Evolutionary conservation across 1,140 invertebrate species (phyloP).

Genomic region (Pomacea maculata): DNA sequence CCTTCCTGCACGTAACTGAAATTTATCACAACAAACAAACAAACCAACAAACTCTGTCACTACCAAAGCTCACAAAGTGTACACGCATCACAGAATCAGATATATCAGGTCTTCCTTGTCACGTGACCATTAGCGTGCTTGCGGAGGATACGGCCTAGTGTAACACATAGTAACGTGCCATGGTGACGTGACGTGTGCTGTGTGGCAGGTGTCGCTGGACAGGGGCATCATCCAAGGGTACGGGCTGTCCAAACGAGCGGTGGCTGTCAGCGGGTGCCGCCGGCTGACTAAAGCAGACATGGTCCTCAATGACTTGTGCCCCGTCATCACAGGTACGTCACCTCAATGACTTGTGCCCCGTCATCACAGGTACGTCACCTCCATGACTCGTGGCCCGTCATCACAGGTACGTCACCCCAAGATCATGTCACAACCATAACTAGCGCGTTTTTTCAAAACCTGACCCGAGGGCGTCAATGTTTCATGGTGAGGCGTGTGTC

Average conservation of each 20-base stretch:
- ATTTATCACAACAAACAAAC: too few relatives aligned
- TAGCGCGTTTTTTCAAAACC: neutral
- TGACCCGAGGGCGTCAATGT: neutral
- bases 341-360: constrained; percentile 34
- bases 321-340: constrained; percentile 53
- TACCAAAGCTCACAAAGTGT: too few relatives aligned
- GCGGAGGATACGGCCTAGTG: too few relatives aligned
- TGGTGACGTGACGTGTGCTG: too few relatives aligned
- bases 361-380: constrained; percentile 50
- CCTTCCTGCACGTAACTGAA: too few relatives aligned
- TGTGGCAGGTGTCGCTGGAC: constrained; percentile 40
- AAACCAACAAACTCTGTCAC: too few relatives aligned
- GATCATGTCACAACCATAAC: neutral
- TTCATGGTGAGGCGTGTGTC: neutral
- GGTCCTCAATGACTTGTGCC: constrained; percentile 56
- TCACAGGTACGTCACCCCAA: constrained; percentile 47
- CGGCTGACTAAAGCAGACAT: constrained; percentile 54
- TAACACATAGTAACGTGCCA: too few relatives aligned
- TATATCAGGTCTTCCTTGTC: too few relatives aligned
- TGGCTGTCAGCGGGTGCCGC: constrained; percentile 54
- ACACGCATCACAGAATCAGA: too few relatives aligned
- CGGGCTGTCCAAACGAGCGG: constrained; percentile 50
- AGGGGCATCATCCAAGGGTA: constrained; percentile 45
- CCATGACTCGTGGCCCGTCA: constrained; percentile 37
- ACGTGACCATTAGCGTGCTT: too few relatives aligned